Conservation (phyloP, 2,888 invertebrate genomes). For the Conus canariensis region DNA sequence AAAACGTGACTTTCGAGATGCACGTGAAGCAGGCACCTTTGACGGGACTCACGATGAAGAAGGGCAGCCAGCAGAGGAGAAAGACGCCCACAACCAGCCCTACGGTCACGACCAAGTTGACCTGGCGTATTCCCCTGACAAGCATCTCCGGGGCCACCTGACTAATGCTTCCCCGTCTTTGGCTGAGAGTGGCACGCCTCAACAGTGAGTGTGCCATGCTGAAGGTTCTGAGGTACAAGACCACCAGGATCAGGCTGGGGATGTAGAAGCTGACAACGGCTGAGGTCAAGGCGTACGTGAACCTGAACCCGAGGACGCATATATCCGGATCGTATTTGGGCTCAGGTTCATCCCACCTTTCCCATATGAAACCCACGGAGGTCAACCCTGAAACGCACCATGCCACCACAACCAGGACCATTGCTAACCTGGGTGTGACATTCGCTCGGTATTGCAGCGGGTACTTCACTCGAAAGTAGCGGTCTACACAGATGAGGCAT, state of each 20-base stretch:
- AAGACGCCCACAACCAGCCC: not conserved
- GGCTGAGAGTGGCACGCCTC: not conserved
- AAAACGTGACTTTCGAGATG: conserved; percentile 51
- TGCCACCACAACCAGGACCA: conserved; percentile 88
- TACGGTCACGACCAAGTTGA: conserved; percentile 92
- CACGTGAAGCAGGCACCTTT: conserved; percentile 97
- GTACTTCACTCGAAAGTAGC: not conserved
- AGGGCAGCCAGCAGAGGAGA: not conserved
- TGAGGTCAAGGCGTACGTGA: not conserved
- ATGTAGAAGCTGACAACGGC: not conserved
- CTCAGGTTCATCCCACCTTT: conserved; percentile 79
- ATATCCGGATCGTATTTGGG: conserved; percentile 38
- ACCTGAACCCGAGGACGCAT: not conserved
- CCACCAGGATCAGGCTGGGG: not conserved
- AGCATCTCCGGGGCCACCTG: conserved; percentile 78
- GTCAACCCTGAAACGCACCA: conserved; percentile 96
- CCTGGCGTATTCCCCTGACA: conserved; percentile 77
- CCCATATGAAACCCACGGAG: conserved; percentile 93
- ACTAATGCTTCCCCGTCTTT: not conserved
- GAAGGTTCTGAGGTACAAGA: conserved; percentile 93
- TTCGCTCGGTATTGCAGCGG: not conserved
- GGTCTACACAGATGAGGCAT: not conserved
- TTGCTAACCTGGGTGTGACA: not conserved
- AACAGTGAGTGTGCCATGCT: conserved; percentile 92
- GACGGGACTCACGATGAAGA: conserved; percentile 79